These are phyloP conservation scores for Chaetophractus vellerosus DNA, from an alignment of 2,797 vertebrate species.

Conservation along the genomic window DNA sequence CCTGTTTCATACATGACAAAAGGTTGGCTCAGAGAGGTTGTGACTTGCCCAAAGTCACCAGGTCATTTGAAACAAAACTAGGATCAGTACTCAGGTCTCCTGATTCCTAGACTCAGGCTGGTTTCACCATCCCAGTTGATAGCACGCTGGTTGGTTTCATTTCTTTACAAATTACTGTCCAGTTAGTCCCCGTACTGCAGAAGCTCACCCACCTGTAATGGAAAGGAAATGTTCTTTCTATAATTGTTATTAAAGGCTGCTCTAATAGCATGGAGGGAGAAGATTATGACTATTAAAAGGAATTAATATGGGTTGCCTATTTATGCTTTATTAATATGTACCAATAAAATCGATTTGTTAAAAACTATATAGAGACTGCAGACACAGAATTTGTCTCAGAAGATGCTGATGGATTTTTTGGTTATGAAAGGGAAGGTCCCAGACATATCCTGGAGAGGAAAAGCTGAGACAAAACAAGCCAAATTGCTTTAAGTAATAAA, in stretches of 20 bases:
- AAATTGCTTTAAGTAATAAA: conserved; percentile 66
- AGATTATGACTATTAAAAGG: conserved; percentile 58
- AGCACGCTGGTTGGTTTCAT: not conserved
- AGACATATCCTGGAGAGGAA: not conserved
- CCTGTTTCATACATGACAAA: not conserved
- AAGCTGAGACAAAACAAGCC: conserved; percentile 58
- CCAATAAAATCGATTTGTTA: no score
- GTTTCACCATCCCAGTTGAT: not conserved
- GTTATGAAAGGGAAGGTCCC: conserved; percentile 14
- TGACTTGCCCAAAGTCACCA: conserved; percentile 17
- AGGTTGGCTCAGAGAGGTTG: not conserved
- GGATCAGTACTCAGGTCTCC: not conserved
- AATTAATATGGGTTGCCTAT: conserved; percentile 14
- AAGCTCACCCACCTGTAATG: not conserved
- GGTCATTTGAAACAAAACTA: not conserved
- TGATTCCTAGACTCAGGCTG: not conserved
- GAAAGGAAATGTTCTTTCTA: conserved; percentile 38
- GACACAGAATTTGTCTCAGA: conserved; percentile 36
- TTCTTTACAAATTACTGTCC: not conserved
- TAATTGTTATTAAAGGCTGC: conserved; percentile 39
- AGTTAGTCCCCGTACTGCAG: not conserved
- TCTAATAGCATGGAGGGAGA: not conserved
- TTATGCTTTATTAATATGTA: no score
- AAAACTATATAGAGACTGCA: not conserved
- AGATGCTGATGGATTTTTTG: conserved; percentile 58